phyloP scores from a whole-genome alignment of 2,888 invertebrate species.

The Leucoma salicis region DNA sequence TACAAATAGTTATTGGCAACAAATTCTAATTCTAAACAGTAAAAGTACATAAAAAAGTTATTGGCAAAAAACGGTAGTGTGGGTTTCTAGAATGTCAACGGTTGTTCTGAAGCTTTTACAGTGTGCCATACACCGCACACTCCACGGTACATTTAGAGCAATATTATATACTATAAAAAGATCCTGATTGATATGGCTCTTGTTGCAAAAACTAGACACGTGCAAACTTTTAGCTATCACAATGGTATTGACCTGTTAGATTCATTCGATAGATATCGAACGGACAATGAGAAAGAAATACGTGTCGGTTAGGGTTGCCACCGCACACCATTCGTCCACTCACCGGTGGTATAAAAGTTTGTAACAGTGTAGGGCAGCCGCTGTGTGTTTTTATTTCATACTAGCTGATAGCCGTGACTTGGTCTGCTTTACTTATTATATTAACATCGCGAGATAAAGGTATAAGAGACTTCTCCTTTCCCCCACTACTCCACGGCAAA shows the following conservation, averaged over 20 bases:
- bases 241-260: constrained; percentile 42
- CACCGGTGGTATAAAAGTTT: no score
- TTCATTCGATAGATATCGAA: constrained; percentile 44
- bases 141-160: neutral
- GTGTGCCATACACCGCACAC: constrained; percentile 1
- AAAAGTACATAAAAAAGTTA: neutral
- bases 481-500: no score
- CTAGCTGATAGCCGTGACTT: no score
- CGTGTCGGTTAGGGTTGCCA: constrained; percentile 25
- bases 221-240: constrained; percentile 41
- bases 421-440: no score
- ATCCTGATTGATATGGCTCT: constrained; percentile 32
- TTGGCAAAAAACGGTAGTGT: constrained; percentile 11
- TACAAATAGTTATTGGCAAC: no score
- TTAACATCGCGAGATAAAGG: no score
- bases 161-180: constrained; percentile 22
- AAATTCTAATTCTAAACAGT: neutral
- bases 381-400: no score
- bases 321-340: no score
- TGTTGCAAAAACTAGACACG: constrained; percentile 37
- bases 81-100: constrained; percentile 20
- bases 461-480: no score
- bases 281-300: constrained; percentile 34
- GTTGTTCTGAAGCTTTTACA: constrained; percentile 12
- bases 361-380: no score